Evolutionary conservation across 2,113 vertebrate species (phyloP).

Genomic region (Sceloporus tristichus): DNA sequence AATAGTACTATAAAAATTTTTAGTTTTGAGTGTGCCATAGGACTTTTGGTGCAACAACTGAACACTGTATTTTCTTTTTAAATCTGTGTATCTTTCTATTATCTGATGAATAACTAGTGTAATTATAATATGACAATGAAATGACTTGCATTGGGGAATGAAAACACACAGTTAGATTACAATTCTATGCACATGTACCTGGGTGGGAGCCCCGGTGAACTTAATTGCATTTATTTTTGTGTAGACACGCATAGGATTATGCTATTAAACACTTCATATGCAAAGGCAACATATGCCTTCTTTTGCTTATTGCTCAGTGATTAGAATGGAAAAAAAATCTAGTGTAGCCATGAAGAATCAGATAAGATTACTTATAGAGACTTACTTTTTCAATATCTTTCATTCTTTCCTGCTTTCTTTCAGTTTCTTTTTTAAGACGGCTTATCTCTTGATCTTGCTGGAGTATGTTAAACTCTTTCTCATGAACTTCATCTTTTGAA

Average conservation of each 20-base stretch:
- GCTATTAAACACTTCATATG: background rate
- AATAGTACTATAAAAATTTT: no score
- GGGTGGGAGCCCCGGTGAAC: background rate
- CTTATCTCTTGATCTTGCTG: slow-evolving; percentile 81
- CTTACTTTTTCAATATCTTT: slow-evolving; percentile 77
- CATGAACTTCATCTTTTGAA: slow-evolving; percentile 76
- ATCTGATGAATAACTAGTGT: background rate
- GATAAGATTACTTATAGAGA: slow-evolving; percentile 36
- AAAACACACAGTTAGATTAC: background rate
- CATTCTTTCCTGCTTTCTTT: slow-evolving; percentile 68
- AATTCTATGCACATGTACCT: background rate
- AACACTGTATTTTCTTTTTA: background rate
- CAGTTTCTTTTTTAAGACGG: slow-evolving; percentile 78
- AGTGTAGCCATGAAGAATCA: background rate
- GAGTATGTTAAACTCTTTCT: slow-evolving; percentile 79
- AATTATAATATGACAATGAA: background rate
- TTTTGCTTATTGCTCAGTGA: slow-evolving; percentile 4
- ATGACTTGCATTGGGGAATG: background rate
- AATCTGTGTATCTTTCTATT: background rate
- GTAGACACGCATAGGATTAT: background rate
- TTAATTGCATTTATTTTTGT: background rate
- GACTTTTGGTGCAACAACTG: no score
- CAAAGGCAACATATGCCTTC: background rate
- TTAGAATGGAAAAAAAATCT: background rate
- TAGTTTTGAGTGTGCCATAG: no score